These are phyloP conservation scores for Dunckerocampus dactyliophorus DNA, from an alignment of 2,113 vertebrate species.

Conservation along the genomic window DNA sequence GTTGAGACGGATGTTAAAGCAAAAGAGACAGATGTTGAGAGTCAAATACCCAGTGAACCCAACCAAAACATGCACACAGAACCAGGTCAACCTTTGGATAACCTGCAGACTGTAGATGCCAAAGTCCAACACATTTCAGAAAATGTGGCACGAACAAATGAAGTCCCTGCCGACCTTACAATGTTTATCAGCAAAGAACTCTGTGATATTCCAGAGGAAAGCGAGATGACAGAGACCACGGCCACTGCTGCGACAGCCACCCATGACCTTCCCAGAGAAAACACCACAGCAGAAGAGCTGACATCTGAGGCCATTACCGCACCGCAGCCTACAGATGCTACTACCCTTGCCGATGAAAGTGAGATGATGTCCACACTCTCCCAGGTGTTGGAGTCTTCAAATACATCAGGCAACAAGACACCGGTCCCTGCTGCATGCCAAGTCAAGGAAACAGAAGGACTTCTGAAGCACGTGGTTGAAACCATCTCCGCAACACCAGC, in stretches of 20 bases:
- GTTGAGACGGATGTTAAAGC: constrained; percentile 60
- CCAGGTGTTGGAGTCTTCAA: constrained; percentile 79
- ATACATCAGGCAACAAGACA: constrained; percentile 84
- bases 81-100: constrained; percentile 9
- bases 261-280: constrained; percentile 66
- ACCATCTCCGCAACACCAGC: constrained; percentile 60
- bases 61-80: constrained; percentile 28
- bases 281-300: constrained; percentile 70
- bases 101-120: constrained; percentile 3
- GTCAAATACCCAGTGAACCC: constrained; percentile 14
- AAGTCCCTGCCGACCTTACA: constrained; percentile 50
- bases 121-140: constrained; percentile 17
- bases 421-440: constrained; percentile 73
- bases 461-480: constrained; percentile 78
- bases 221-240: constrained; percentile 63
- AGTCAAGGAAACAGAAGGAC: constrained; percentile 65
- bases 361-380: constrained; percentile 92
- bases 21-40: constrained; percentile 30
- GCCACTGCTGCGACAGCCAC: constrained; percentile 39
- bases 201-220: constrained; percentile 73
- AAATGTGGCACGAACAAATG: constrained; percentile 17
- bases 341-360: constrained; percentile 75
- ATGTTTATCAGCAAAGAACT: constrained; percentile 66
- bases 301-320: constrained; percentile 81
- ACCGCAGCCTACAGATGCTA: constrained; percentile 72